A percentile compares a stretch with the other conserved stretches of the same genome.
phyloP scores from a whole-genome alignment of 2,888 invertebrate species.

The Diachrysia chrysitis region DNA sequence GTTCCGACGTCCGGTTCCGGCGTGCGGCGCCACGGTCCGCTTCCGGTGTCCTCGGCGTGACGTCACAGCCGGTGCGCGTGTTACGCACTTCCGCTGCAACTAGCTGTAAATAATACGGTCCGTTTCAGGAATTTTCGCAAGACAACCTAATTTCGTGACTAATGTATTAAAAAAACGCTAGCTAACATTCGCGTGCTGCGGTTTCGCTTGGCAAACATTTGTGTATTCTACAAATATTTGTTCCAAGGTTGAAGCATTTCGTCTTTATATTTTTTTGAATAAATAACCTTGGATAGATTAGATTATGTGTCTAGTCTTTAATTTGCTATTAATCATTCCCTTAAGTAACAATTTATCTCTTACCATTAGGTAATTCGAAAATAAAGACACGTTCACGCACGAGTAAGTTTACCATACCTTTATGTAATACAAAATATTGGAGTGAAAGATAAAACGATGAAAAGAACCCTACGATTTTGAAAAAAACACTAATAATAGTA shows the following conservation, averaged over 20 bases:
- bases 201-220: not conserved
- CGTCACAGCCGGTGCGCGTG: slow-evolving; percentile 80
- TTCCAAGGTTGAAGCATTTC: too few species aligned
- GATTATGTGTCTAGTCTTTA: too few species aligned
- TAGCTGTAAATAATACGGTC: slow-evolving; percentile 62
- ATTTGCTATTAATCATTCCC: slow-evolving; percentile 7
- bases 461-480: slow-evolving; percentile 14
- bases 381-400: slow-evolving; percentile 39
- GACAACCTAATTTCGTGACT: slow-evolving; percentile 21
- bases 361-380: slow-evolving; percentile 27
- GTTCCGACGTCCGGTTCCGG: slow-evolving; percentile 82
- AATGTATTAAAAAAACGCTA: not conserved
- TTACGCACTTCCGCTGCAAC: slow-evolving; percentile 82
- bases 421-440: slow-evolving; percentile 36
- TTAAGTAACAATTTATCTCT: slow-evolving; percentile 14
- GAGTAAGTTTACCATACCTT: slow-evolving; percentile 27
- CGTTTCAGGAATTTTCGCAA: slow-evolving; percentile 47
- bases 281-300: too few species aligned
- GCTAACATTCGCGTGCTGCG: too few species aligned
- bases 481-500: slow-evolving; percentile 17
- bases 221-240: too few species aligned
- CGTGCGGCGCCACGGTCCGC: slow-evolving; percentile 77
- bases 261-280: too few species aligned
- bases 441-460: slow-evolving; percentile 32
- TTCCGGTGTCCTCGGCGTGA: slow-evolving; percentile 83